Evolutionary conservation across 2,888 invertebrate genomes (phyloP), one percentile per base, ranked within the genome.

Genomic region (Anodontia alba): DNA sequence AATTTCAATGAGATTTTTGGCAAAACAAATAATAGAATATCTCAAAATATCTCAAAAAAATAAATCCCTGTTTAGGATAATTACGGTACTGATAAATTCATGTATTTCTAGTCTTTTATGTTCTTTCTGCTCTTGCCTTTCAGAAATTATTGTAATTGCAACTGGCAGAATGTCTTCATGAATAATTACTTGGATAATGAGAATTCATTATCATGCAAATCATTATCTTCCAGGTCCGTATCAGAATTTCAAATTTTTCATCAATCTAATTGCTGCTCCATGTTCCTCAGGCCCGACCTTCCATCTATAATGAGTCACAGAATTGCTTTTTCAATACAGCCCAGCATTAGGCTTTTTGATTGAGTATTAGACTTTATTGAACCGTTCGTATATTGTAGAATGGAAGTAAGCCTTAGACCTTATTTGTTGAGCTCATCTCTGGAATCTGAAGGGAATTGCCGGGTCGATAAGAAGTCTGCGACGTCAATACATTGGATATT

Each of bases 401-500:
- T 62, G 33, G 31, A 33, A 23, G 62, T 62, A 62, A 31, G 62
- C 62, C 33, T 62, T 62, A 62, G 31, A 62, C 62, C 33, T 33
- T 62, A 33, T 62, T 62, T 62, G 62, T 62, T 31, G 23, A 33
- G 62, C 62, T 62, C 62, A 62, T 62, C 62, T 62, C 54, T 3
- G 20, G 62, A 62, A n/a, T 62, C 62, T 62, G 62, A 23, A 62
- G 62, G 62, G 62, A 62, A 62, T 62, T 62, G 62, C 31, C 62
- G 31, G 57, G 62, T 62, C 62, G 62, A 62, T 62, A 62, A 8
- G 20, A 62, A 62, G 62, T 62, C 49, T 36, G 72, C 42, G 36
- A 72, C 31, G 76, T n/a, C 67, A 66, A 66, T 49, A 76, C 76
- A 62, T 73, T 80, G 80, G 80, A 80, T 80, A 80, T 76, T 76